Conservation (phyloP, 2,113 vertebrate species). For the Notiomystis cincta region DNA sequence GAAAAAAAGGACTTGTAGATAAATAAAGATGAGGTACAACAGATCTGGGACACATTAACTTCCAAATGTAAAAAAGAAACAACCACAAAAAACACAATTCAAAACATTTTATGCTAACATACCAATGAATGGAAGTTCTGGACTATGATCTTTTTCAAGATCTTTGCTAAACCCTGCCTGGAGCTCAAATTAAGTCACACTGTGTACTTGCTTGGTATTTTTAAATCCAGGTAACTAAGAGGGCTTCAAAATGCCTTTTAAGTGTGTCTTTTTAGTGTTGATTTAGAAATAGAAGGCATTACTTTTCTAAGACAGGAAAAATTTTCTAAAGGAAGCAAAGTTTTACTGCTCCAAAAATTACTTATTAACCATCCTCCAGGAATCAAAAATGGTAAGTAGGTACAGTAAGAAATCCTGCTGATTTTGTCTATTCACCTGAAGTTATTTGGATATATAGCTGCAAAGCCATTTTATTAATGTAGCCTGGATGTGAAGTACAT, state of each 20-base stretch:
- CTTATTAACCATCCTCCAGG: background rate
- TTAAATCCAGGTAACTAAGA: background rate
- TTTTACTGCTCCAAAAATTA: background rate
- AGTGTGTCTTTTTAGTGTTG: background rate
- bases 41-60: background rate
- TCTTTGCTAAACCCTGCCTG: background rate
- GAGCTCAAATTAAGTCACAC: background rate
- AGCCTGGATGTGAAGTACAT: background rate
- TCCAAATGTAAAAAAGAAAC: background rate
- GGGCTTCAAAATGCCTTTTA: background rate
- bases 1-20: background rate
- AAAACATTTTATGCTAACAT: background rate
- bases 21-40: background rate
- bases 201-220: background rate
- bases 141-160: background rate
- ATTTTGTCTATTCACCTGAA: background rate
- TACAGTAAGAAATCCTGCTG: background rate
- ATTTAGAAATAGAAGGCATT: background rate
- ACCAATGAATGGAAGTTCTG: background rate
- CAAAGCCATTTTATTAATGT: background rate
- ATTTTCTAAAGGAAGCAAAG: background rate
- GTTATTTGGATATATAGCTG: background rate
- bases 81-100: background rate
- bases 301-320: background rate
- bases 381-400: background rate